Evolutionary conservation across 2,797 vertebrate species (phyloP).

Genomic region (Gila robusta): DNA sequence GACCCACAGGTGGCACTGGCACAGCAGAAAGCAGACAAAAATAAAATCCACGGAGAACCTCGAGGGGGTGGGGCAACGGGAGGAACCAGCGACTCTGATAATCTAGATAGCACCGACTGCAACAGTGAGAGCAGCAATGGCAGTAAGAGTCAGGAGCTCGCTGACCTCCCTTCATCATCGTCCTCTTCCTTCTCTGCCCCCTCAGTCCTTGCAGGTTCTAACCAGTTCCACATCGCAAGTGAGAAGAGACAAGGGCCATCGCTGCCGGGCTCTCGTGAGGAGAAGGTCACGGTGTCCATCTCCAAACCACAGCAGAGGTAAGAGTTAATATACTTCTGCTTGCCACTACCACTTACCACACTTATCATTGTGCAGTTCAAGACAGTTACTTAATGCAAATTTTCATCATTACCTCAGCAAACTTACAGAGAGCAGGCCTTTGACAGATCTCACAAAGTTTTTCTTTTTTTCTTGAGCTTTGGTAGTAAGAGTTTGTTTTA

Average conservation of each 20-base stretch:
- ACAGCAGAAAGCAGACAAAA: slow-evolving; percentile 97
- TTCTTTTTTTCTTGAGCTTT: background rate
- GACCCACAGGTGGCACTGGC: slow-evolving; percentile 95
- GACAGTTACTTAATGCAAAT: background rate
- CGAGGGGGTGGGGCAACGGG: slow-evolving; percentile 87
- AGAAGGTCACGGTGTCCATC: slow-evolving; percentile 88
- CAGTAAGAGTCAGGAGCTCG: slow-evolving; percentile 94
- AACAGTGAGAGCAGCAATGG: slow-evolving; percentile 96
- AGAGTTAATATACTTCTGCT: slow-evolving; percentile 60
- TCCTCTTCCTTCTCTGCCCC: slow-evolving; percentile 79
- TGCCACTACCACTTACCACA: background rate
- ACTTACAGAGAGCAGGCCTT: background rate
- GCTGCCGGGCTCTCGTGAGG: slow-evolving; percentile 83
- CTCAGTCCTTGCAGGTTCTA: slow-evolving; percentile 65
- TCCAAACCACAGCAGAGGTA: slow-evolving; percentile 91
- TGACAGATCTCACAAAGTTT: background rate
- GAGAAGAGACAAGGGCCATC: slow-evolving; percentile 86
- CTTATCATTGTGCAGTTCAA: slow-evolving; percentile 7
- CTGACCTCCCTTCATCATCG: slow-evolving; percentile 88
- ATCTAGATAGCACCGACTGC: slow-evolving; percentile 95
- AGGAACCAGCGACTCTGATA: slow-evolving; percentile 95
- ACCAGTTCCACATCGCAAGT: slow-evolving; percentile 69
- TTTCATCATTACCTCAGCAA: background rate
- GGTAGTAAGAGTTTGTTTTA: background rate
- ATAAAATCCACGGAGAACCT: slow-evolving; percentile 96